phyloP scores from a whole-genome alignment of 2,797 vertebrate species.

The Xiphorhynchus erythropygius region DNA sequence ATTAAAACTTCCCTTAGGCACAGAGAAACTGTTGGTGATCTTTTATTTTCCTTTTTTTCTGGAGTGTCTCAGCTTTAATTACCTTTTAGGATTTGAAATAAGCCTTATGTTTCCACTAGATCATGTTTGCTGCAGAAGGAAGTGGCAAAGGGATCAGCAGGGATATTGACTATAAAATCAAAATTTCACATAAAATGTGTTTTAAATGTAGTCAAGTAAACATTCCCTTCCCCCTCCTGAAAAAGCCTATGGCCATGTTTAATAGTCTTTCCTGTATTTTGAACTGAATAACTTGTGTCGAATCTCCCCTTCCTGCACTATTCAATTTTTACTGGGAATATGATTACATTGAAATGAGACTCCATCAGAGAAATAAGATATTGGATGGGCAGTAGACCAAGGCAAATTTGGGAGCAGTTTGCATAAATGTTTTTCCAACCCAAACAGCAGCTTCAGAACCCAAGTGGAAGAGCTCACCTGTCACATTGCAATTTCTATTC shows the following conservation, averaged over 20 bases:
- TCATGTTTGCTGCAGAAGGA: background rate
- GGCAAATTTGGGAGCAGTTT: constrained; percentile 50
- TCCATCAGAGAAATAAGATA: constrained; percentile 58
- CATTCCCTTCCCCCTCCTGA: background rate
- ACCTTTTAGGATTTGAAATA: constrained; percentile 45
- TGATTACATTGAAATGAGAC: constrained; percentile 65
- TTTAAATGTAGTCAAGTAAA: background rate
- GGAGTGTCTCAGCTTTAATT: constrained; percentile 51
- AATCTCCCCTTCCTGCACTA: constrained; percentile 6
- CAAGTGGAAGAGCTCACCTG: constrained; percentile 6
- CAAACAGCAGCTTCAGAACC: constrained; percentile 1
- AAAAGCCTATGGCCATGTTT: background rate
- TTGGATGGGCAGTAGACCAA: constrained; percentile 58
- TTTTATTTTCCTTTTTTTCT: background rate
- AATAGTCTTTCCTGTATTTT: constrained; percentile 28
- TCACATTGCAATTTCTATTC: constrained; percentile 33
- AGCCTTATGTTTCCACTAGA: background rate
- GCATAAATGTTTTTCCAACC: constrained; percentile 51
- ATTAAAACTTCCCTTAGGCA: constrained; percentile 61
- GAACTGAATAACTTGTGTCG: constrained; percentile 26
- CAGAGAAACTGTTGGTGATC: background rate
- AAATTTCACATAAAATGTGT: background rate
- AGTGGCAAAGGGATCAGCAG: background rate
- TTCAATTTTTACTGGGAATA: constrained; percentile 56
- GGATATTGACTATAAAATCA: background rate